A percentile compares a stretch with the other conserved stretches of the same genome.
Conservation (phyloP, 1,140 invertebrate species). For the Drosophila subobscura region DNA sequence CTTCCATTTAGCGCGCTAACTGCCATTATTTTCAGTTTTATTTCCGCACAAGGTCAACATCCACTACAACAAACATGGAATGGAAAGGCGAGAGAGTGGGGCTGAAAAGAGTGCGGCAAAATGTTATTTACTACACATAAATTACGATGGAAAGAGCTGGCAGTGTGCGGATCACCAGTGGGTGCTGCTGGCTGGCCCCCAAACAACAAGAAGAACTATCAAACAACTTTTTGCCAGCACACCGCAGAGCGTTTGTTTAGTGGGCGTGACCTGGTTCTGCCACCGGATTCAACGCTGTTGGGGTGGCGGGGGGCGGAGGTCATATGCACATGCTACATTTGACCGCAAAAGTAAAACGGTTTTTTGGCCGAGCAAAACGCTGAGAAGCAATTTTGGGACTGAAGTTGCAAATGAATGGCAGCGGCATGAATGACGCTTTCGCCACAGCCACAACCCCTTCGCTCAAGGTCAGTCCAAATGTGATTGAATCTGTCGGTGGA, state of each 20-base stretch:
- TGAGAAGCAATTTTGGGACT: conserved; percentile 68
- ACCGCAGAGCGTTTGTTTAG: conserved; percentile 66
- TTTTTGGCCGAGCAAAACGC: conserved; percentile 63
- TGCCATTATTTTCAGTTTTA: conserved; percentile 71
- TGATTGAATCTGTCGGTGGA: conserved; percentile 38
- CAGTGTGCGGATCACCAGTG: background rate
- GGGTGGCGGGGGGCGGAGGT: conserved; percentile 5
- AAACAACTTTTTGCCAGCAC: conserved; percentile 56
- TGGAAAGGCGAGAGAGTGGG: conserved; percentile 25
- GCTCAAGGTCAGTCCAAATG: conserved; percentile 44
- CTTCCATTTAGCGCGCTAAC: conserved; percentile 66
- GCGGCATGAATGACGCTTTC: conserved; percentile 59
- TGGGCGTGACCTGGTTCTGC: conserved; percentile 51
- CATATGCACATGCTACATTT: conserved; percentile 76
- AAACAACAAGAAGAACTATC: conserved; percentile 65
- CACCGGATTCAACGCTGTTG: conserved; percentile 13
- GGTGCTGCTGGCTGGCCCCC: conserved; percentile 30
- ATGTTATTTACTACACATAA: conserved; percentile 78
- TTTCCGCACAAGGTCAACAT: conserved; percentile 60
- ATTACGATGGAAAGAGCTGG: conserved; percentile 27
- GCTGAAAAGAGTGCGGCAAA: conserved; percentile 44
- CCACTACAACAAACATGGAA: conserved; percentile 29
- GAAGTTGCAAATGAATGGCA: conserved; percentile 70
- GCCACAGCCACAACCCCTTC: background rate
- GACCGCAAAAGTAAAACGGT: conserved; percentile 76